Base-by-base conservation (phyloP, 1,140 invertebrate species). In the Halictus rubicundus region DNA sequence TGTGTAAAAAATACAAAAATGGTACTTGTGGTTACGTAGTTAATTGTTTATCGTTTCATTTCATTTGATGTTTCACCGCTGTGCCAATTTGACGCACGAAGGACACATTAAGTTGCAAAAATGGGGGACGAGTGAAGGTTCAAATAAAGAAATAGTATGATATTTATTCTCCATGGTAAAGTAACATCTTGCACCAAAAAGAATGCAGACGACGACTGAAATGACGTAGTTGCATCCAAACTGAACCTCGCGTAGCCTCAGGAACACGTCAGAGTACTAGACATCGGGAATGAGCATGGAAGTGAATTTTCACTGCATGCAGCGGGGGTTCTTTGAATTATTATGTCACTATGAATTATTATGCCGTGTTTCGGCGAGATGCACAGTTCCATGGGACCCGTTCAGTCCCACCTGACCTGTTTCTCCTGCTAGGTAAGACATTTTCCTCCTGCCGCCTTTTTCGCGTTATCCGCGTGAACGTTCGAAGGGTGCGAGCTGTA, bases 381-480 rank as follows among this genome's bases (percentile, higher is more conserved):
- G 64, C 4, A 10, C 23, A 8, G 49, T 49, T 59, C 39, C 37
- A 21, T 39, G n/a, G 32, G 32, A 52, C 32, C 19, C 9, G 5
- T 16, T 9, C 16, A 21, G 1, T 27, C n/a, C 63, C 9, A 14
- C 8, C 37, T 52, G 63, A 72, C 37, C 46, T 23, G 25, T 72
- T 78, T 72, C 68, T 39, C n/a, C 23, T 25, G 59, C 75, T 21
- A 60, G 46, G 27, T 54, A 78, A 70, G 59, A 49, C 57, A 23
- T 64, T 72, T 64, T 21, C 68, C 19, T 49, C 14, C n/a, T 23
- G 54, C 39, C 39, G 32, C n/a, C 57, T 69, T 69, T 69, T 70
- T 37, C 74, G 14, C 25, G 46, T 61, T 69, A 77, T 69, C 54
- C 66, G 74, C 42, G 46, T 2, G 25, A 69, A 54, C 49, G 39